phyloP scores from a whole-genome alignment of 2,888 invertebrate species.

The Epistrophe grossulariae region DNA sequence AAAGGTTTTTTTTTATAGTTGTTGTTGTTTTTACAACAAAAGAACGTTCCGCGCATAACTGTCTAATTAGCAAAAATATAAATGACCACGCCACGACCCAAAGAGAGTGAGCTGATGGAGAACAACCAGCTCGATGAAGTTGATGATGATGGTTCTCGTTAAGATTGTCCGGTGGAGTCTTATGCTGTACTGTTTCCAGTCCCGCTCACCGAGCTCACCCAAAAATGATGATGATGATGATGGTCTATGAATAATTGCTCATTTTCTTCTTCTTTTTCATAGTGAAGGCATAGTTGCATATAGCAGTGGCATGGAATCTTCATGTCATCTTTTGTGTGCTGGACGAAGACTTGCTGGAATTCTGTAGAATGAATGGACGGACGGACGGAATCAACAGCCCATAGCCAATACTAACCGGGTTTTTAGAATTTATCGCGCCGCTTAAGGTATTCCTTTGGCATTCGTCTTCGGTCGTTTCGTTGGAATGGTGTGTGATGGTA shows the following conservation, averaged over 20 bases:
- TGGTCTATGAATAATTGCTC: constrained; percentile 75
- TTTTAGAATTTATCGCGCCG: constrained; percentile 74
- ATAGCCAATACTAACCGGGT: constrained; percentile 72
- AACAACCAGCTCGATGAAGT: constrained; percentile 51
- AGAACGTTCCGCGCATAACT: constrained; percentile 74
- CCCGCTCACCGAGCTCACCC: not conserved
- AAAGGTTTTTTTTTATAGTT: not conserved
- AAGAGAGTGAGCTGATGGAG: constrained; percentile 45
- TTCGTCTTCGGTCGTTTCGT: constrained; percentile 30
- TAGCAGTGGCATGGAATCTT: constrained; percentile 70
- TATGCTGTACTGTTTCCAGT: not conserved
- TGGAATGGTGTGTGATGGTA: not conserved
- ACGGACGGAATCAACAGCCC: constrained; percentile 57
- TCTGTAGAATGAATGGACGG: constrained; percentile 9
- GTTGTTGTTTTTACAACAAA: constrained; percentile 53
- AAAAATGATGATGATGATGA: constrained; percentile 50
- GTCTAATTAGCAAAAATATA: constrained; percentile 76
- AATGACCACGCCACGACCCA: constrained; percentile 74
- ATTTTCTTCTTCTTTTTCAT: constrained; percentile 53
- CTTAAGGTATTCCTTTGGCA: constrained; percentile 71
- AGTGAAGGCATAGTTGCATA: constrained; percentile 18
- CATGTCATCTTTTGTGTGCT: constrained; percentile 71
- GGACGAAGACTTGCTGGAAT: constrained; percentile 20
- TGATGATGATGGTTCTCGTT: constrained; percentile 75
- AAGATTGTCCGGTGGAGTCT: constrained; percentile 62